Percentiles rank a stretch among this genome's conserved stretches.
Evolutionary conservation across 2,888 invertebrate genomes (phyloP).

Genomic region (Ferdinandea cuprea): DNA sequence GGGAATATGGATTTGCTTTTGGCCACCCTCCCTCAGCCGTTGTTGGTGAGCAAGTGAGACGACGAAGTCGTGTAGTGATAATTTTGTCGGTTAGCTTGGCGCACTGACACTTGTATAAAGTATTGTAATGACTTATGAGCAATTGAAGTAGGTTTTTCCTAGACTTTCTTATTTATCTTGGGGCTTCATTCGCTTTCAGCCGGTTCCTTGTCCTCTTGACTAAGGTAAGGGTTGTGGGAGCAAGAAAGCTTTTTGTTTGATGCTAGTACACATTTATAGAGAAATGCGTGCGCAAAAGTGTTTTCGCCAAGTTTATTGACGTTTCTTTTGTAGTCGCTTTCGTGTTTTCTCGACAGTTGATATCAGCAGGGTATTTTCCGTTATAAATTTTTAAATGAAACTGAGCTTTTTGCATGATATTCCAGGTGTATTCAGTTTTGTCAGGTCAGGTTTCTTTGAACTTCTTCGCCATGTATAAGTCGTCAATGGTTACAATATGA

Average conservation of each 20-base stretch:
- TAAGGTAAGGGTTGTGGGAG: conserved; percentile 44
- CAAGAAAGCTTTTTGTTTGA: conserved; percentile 40
- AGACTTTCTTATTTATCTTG: conserved; percentile 22
- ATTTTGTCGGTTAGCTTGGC: conserved; percentile 36
- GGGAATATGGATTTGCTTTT: conserved; percentile 39
- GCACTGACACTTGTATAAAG: conserved; percentile 8
- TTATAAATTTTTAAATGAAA: neutral
- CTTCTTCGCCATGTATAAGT: too few species aligned
- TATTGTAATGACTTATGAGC: neutral
- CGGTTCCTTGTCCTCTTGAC: conserved; percentile 47
- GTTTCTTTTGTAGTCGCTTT: conserved; percentile 16
- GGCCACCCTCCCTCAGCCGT: conserved; percentile 42
- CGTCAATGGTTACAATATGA: too few species aligned
- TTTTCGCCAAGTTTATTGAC: conserved; percentile 55
- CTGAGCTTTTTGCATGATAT: too few species aligned
- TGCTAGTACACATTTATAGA: neutral
- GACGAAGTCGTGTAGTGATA: neutral
- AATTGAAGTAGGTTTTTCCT: conserved; percentile 7
- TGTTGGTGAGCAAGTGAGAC: conserved; percentile 56
- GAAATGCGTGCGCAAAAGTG: conserved; percentile 45
- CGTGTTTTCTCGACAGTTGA: neutral
- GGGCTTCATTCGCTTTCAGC: conserved; percentile 12
- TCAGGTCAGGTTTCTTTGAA: too few species aligned
- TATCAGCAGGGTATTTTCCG: neutral
- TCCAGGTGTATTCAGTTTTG: too few species aligned